Evolutionary conservation across 2,797 vertebrate genomes (phyloP), one percentile per base, ranked within the genome.

Genomic region (Eidolon dupreanum): DNA sequence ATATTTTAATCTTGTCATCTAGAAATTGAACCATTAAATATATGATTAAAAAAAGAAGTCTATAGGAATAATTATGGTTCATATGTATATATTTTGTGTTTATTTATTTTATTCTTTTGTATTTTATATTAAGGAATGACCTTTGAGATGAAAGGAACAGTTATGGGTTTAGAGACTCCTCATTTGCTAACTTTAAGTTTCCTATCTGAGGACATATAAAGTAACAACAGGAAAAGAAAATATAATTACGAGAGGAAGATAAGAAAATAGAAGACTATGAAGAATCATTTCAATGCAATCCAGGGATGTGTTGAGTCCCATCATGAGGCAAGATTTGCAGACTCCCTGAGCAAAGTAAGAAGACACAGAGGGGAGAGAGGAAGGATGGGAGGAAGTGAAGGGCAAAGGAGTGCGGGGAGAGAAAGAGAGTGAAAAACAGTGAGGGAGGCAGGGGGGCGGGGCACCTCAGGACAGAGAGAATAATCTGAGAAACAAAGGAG

Each of bases 71-170:
- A 79, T 36, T 73, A 73, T 33, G 38, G 22, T 57, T 84, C 66
- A 68, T 13, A 33, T 22, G 51, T 28, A 71, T 55, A 71, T 26
- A 46, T 16, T 73, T 91, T 28, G 73, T 26, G 12, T 71, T 53
- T 79, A 41, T 84, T 49, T 28, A 86, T 83, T 88, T 86, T 78
- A 94, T 36, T 93, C 53, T 75, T 94, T 66, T 24, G 2, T 85
- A 24, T 68, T 92, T 83, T 93, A 55, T 36, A 13, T 5, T 88
- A 46, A 94, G 33, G 38, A 93, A 78, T 74, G 49, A 17, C n/a
- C 59, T 93, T 81, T 20, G 38, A 57, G 22, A 82, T 33, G 16
- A 90, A 92, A 89, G 31, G 6, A 61, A 55, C 53, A n/a, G 5
- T 55, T 91, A 13, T 63, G 31, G 57, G 43, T 74, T 43, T 88